Conservation (phyloP, 2,797 vertebrate species). For the Momotus momota region DNA sequence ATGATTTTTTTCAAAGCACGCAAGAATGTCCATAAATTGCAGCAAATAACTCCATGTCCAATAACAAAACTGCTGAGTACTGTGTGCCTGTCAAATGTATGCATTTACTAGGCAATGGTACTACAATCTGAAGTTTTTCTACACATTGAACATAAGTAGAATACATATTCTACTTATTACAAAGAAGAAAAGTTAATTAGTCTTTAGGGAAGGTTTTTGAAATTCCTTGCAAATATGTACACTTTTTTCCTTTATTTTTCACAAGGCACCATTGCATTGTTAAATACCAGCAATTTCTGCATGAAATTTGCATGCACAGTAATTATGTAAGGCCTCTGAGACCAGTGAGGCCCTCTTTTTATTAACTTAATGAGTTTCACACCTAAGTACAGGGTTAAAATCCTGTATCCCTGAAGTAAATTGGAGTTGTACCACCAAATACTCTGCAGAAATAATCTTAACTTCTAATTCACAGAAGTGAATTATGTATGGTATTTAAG, state of each 20-base stretch:
- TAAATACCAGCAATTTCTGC: background rate
- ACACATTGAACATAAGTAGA: background rate
- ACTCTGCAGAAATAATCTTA: background rate
- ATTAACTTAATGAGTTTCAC: background rate
- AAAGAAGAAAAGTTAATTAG: background rate
- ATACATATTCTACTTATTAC: background rate
- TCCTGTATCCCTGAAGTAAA: background rate
- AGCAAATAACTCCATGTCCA: background rate
- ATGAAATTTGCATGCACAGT: background rate
- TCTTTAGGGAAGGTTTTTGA: background rate
- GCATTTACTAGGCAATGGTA: constrained; percentile 37
- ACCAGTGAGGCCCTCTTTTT: background rate
- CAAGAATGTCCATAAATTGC: background rate
- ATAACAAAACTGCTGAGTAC: constrained; percentile 1
- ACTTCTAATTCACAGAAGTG: background rate
- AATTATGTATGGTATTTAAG: background rate
- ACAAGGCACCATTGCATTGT: background rate
- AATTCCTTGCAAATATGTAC: background rate
- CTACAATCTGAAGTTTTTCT: background rate
- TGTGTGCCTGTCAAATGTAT: background rate
- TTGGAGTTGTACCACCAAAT: background rate
- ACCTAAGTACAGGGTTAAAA: background rate
- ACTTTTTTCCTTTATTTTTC: background rate
- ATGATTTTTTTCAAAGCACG: constrained; percentile 2
- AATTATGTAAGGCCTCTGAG: background rate